A percentile compares a stretch with the other conserved stretches of the same genome.
phyloP scores from a whole-genome alignment of 2,113 vertebrate species.

The Otis tarda region DNA sequence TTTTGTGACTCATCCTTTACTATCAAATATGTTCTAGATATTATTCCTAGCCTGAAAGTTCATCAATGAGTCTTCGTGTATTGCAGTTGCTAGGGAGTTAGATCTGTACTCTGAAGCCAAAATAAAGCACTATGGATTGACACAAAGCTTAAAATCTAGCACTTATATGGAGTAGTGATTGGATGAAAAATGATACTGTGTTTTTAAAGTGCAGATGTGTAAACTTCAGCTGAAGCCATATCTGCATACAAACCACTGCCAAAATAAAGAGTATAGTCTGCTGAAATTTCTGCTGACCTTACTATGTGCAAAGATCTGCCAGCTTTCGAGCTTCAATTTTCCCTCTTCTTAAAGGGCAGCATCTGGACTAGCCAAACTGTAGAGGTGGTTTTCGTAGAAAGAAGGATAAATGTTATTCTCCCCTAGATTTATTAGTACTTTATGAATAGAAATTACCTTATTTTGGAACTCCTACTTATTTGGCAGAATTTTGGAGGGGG shows the following conservation, averaged over 20 bases:
- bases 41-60: neutral
- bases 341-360: neutral
- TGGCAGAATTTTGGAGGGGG: neutral
- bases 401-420: neutral
- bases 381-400: neutral
- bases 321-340: neutral
- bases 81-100: neutral
- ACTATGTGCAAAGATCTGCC: neutral
- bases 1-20: neutral
- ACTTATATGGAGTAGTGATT: neutral
- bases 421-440: neutral
- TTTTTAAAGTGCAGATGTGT: conserved; percentile 24
- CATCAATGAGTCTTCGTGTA: neutral
- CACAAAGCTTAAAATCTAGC: neutral
- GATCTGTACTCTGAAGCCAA: neutral
- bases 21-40: neutral
- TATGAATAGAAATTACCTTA: neutral
- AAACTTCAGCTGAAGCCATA: neutral
- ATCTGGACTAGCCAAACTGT: neutral
- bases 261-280: conserved; percentile 44
- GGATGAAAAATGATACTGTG: neutral
- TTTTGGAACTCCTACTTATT: neutral
- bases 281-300: conserved; percentile 43
- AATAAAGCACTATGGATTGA: neutral
- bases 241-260: neutral